Evolutionary conservation across 2,797 vertebrate genomes (phyloP).

Genomic region (Enteromius treurensis): DNA sequence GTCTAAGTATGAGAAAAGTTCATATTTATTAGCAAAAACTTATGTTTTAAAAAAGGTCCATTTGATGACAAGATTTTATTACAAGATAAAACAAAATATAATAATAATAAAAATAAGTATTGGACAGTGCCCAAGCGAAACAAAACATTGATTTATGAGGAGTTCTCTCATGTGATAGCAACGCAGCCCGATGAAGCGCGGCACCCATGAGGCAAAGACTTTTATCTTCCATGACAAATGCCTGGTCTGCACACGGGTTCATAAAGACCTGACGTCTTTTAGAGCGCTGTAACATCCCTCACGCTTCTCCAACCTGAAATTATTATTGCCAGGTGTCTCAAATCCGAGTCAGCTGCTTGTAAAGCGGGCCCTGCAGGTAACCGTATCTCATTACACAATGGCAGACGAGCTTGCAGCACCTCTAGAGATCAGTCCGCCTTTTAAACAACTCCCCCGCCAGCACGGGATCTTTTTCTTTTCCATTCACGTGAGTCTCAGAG

Average conservation of each 20-base stretch:
- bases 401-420: neutral
- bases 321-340: constrained; percentile 31
- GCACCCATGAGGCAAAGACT: neutral
- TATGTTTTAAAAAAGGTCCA: neutral
- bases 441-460: neutral
- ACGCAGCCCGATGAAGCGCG: neutral
- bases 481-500: neutral
- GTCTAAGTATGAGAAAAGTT: neutral
- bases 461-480: constrained; percentile 8
- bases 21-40: neutral
- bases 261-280: constrained; percentile 8
- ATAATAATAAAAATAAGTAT: neutral
- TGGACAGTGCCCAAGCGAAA: neutral
- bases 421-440: neutral
- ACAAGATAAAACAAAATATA: too few relatives aligned
- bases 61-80: too few relatives aligned
- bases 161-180: neutral
- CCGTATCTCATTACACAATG: constrained; percentile 7
- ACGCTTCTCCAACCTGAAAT: neutral
- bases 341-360: constrained; percentile 40
- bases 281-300: neutral
- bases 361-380: neutral
- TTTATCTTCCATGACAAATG: constrained; percentile 39
- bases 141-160: neutral
- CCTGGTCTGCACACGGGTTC: neutral